phyloP scores from a whole-genome alignment of 2,888 invertebrate species.

The Chymomyza procnemis region DNA sequence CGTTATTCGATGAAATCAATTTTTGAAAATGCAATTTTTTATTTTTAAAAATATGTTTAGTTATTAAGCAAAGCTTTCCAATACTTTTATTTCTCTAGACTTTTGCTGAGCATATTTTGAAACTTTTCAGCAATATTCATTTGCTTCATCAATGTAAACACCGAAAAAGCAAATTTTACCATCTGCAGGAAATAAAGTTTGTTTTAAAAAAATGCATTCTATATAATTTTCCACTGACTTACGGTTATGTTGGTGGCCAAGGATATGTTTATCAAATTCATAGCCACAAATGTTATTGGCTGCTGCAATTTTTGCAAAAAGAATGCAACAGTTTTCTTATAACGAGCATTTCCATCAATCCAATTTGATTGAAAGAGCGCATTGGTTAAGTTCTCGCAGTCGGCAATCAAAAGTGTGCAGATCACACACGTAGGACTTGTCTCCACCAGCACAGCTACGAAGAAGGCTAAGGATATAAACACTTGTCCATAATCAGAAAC shows the following conservation, averaged over 20 bases:
- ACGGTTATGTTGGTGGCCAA: slow-evolving; percentile 41
- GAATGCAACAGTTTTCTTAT: slow-evolving; percentile 28
- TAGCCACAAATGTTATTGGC: slow-evolving; percentile 35
- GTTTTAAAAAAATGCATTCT: neutral
- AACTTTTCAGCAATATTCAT: slow-evolving; percentile 36
- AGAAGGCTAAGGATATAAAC: slow-evolving; percentile 27
- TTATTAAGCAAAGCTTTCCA: too few species aligned
- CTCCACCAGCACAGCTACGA: slow-evolving; percentile 33
- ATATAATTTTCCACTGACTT: slow-evolving; percentile 1
- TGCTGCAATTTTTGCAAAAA: slow-evolving; percentile 43
- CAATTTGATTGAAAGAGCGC: slow-evolving; percentile 45
- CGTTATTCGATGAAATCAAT: too few species aligned
- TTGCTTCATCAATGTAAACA: slow-evolving; percentile 45
- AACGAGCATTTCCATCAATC: slow-evolving; percentile 30
- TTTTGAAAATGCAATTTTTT: too few species aligned
- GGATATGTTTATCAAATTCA: slow-evolving; percentile 43
- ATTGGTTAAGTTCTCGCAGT: slow-evolving; percentile 31
- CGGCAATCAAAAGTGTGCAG: slow-evolving; percentile 35
- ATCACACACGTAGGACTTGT: slow-evolving; percentile 40
- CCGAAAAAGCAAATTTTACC: slow-evolving; percentile 45
- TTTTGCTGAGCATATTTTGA: neutral
- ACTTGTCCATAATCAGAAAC: slow-evolving; percentile 27
- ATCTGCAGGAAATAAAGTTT: slow-evolving; percentile 24
- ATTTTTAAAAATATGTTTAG: too few species aligned
- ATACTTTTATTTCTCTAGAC: neutral